Conservation (phyloP, 2,797 vertebrate genomes). For the Anas bernieri region DNA sequence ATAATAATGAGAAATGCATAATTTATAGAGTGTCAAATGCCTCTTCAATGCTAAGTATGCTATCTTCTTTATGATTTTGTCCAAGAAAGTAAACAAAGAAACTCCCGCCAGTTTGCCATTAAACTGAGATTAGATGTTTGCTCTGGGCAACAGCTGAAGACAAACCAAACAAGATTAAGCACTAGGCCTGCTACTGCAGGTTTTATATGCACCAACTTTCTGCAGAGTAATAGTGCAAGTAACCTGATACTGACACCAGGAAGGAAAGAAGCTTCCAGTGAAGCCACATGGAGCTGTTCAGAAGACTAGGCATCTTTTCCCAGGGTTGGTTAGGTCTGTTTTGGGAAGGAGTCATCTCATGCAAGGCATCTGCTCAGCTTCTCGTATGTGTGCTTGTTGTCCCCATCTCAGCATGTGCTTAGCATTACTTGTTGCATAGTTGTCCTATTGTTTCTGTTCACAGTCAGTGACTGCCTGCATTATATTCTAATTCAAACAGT, state of each 20-base stretch:
- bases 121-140: neutral
- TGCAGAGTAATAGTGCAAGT: neutral
- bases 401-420: neutral
- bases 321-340: neutral
- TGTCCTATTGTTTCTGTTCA: neutral
- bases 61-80: neutral
- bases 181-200: neutral
- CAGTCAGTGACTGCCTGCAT: neutral
- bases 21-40: neutral
- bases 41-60: neutral
- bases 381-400: neutral
- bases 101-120: neutral
- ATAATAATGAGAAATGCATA: neutral
- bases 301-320: neutral
- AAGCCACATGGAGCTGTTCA: neutral
- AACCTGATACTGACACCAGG: neutral
- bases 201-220: neutral
- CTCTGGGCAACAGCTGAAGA: neutral
- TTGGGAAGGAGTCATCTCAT: neutral
- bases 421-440: neutral
- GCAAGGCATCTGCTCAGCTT: neutral
- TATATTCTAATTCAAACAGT: neutral
- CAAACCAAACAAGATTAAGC: neutral
- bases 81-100: neutral
- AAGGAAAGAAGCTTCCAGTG: neutral